A percentile compares a stretch with the other conserved stretches of the same genome.
Evolutionary conservation across 2,113 vertebrate species (phyloP).

Genomic region (Halcyon malimbica): DNA sequence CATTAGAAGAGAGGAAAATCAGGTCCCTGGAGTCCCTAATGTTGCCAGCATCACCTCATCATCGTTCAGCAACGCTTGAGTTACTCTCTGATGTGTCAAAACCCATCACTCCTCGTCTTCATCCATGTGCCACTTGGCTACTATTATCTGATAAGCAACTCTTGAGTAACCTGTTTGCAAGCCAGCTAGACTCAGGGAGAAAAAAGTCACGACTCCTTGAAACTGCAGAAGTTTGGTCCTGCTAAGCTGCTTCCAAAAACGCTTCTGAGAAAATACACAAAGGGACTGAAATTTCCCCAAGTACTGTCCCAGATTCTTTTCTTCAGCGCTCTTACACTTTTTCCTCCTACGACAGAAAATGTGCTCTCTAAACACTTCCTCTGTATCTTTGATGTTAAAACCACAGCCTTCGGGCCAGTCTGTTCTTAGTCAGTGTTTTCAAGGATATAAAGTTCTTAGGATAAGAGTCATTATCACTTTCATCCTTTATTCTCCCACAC

Average conservation of each 20-base stretch:
- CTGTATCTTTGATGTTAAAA: conserved; percentile 14
- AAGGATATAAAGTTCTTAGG: background rate
- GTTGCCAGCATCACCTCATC: background rate
- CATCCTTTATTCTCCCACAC: background rate
- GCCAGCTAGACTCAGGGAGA: background rate
- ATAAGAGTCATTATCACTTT: background rate
- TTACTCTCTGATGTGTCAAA: background rate
- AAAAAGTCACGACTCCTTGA: background rate
- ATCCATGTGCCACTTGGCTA: background rate
- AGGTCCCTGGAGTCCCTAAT: background rate
- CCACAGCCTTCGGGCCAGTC: background rate
- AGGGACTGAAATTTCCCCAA: background rate
- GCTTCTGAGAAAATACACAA: background rate
- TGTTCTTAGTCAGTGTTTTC: background rate
- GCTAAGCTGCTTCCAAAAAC: background rate
- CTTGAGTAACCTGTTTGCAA: background rate
- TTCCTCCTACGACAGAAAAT: background rate
- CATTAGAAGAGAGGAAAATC: background rate
- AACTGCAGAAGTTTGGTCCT: background rate
- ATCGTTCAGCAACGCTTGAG: accelerated
- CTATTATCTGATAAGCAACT: background rate
- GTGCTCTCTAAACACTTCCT: conserved; percentile 11
- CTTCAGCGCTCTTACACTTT: background rate
- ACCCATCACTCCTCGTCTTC: background rate
- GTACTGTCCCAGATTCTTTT: background rate